Evolutionary conservation across 2,113 vertebrate genomes (phyloP).

Genomic region (Coracopsis vasa): DNA sequence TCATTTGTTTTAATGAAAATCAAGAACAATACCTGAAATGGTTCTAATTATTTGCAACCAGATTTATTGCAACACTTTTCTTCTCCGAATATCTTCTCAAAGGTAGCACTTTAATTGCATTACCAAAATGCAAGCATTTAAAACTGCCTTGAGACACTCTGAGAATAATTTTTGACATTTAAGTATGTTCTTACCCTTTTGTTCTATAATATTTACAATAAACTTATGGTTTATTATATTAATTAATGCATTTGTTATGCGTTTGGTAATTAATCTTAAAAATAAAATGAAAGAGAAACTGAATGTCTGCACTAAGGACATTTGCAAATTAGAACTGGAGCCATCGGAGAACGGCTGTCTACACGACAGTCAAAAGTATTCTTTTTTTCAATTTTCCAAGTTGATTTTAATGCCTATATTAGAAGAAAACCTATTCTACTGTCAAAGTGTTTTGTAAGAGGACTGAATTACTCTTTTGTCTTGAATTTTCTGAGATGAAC

Average conservation of each 20-base stretch:
- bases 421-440: background rate
- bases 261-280: constrained; percentile 11
- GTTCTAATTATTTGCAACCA: background rate
- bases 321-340: background rate
- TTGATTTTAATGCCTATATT: background rate
- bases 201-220: constrained; percentile 34
- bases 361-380: background rate
- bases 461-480: constrained; percentile 19
- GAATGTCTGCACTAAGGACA: background rate
- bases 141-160: constrained; percentile 13
- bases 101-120: background rate
- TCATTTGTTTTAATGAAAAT: background rate
- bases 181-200: constrained; percentile 4
- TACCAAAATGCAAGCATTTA: background rate
- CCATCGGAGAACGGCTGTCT: background rate
- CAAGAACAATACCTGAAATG: background rate
- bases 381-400: background rate
- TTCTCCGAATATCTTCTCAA: background rate
- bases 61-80: background rate
- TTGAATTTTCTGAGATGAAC: constrained; percentile 4
- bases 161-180: constrained; percentile 33
- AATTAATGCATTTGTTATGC: background rate
- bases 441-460: background rate
- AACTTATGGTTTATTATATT: background rate
- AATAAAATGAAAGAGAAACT: background rate